Evolutionary conservation across 2,797 vertebrate species (phyloP), one percentile per base, ranked within the genome.

Genomic region (Huso huso): DNA sequence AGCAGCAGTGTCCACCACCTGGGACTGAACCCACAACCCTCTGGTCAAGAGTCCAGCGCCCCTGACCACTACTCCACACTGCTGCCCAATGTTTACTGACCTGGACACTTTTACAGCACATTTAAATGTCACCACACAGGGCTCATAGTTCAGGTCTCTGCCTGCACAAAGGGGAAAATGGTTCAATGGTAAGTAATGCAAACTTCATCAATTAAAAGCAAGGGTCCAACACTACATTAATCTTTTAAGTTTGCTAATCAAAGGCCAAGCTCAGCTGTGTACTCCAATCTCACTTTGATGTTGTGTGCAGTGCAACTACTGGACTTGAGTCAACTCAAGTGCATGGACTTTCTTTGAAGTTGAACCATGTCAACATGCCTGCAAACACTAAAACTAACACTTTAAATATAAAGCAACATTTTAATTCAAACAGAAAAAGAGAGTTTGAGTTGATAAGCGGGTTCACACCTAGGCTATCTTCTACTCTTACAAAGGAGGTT

Each of bases 361-460:
- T 11, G 61, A 71, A 68, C 70, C 75, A 72, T 67, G 68, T 77
- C 79, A 79, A 78, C 69, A 75, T 0, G 6, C 74, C 83, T 80
- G 72, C 73, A 72, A 76, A 79, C 78, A 73, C 73, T 81, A 69
- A 74, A 37, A 77, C 79, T 79, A 83, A 83, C 75, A 83, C 61
- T 68, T 71, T 79, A 80, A 83, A 65, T 68, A 65, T 63, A 75
- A 73, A 0, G 9, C 62, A 66, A 73, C 75, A 69, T 76, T 73
- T 75, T 80, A 81, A 68, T 78, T 74, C 73, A 74, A 82, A 78
- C 74, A 72, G 77, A 57, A 60, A 69, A 57, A 51, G 58, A 69
- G 62, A 67, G 72, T 68, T 75, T 75, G 67, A 79, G 76, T 69
- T 71, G 63, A 65, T 79, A 69, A 76, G 68, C 66, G 37, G n/a